Evolutionary conservation across 2,888 invertebrate genomes (phyloP).

Genomic region (Resseliella maxima): DNA sequence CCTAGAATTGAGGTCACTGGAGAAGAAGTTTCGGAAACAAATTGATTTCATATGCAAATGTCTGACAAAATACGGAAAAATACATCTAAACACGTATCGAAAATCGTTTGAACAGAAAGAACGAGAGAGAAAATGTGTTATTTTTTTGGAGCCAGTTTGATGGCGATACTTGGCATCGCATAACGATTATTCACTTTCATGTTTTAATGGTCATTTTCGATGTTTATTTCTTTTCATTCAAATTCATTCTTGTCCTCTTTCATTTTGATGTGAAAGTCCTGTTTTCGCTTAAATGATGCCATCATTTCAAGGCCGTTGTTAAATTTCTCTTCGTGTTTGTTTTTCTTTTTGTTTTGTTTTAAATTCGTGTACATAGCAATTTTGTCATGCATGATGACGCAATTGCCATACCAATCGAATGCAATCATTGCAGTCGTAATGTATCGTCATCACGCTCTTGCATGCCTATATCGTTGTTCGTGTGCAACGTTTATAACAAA

Average conservation of each 20-base stretch:
- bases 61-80: neutral
- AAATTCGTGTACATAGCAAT: neutral
- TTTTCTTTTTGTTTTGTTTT: neutral
- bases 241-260: neutral
- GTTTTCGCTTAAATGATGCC: constrained; percentile 2
- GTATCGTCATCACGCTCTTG: neutral
- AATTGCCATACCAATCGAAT: constrained; percentile 23
- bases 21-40: constrained; percentile 44
- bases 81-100: too few species aligned
- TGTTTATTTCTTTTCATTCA: neutral
- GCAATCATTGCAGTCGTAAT: constrained; percentile 25
- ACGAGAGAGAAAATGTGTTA: neutral
- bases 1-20: constrained; percentile 26
- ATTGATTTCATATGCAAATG: constrained; percentile 36
- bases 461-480: neutral
- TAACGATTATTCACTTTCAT: constrained; percentile 15
- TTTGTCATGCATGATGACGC: neutral
- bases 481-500: neutral
- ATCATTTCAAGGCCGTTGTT: constrained; percentile 49
- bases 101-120: too few species aligned
- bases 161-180: neutral
- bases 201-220: neutral
- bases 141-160: neutral
- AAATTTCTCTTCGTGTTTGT: constrained; percentile 11
- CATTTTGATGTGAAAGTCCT: constrained; percentile 34